Base-by-base conservation (phyloP, 1,140 invertebrate species). In the Listronotus oregonensis region DNA sequence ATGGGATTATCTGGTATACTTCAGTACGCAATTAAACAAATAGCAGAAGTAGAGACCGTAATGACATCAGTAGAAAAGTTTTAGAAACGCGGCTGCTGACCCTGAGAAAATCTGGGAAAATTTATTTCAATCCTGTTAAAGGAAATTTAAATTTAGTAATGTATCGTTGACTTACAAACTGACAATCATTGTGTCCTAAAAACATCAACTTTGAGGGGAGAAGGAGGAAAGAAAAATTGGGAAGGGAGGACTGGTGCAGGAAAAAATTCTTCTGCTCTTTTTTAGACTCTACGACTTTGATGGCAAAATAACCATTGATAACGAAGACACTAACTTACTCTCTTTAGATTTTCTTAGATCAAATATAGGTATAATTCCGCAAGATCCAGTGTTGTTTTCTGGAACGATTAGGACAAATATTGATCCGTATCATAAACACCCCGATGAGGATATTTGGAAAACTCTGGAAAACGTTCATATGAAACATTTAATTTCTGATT, bases 171-270 rank as follows among this genome's bases (percentile, higher is more conserved):
- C 82, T 60, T 94, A 94, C 82, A 82, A 43, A 46, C 8, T 34
- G 49, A 5, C 6, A 61, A 0, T 89, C 94, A 4, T 80, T 94
- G 3, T 27, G 21, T 27, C 21, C 21, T 27, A 92, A 89, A 73
- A 84, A 89, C 64, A 79, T 94, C 1, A 89, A 85, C 66, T 90
- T 93, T 44, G 77, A 68, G 21, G 0, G 82, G 89, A 21, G 46
- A 82, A 7, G 72, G 83, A 0, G 78, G 74, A 52, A 85, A 89
- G 76, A 89, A 89, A 80, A 80, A 90, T 14, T 90, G 90, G 5
- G 89, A 92, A 9, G 90, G 92, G 1, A 81, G 90, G 63, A 93
- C 90, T n/a, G 92, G 92, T 3, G 89, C 92, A 40, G 93, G 93
- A 12, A 95, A 94, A 73, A 90, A 89, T 0, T 92, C 91, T 0